phyloP scores from a whole-genome alignment of 1,140 invertebrate genomes.

The Hyposmocoma kahamanoa region DNA sequence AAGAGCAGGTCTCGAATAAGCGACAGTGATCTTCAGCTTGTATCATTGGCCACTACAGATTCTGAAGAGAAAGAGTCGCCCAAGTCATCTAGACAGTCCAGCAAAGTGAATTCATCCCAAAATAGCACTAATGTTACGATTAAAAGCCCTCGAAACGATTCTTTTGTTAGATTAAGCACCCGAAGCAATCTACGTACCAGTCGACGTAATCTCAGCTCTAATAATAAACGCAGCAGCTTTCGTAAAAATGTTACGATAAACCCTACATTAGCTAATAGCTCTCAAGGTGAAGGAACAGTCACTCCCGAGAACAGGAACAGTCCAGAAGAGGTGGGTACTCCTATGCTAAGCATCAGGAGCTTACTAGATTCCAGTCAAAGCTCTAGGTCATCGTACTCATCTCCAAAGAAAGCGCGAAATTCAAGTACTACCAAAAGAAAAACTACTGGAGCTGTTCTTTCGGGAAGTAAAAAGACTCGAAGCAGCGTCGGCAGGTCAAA shows the following conservation, averaged over 20 bases:
- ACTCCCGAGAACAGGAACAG: conserved; percentile 43
- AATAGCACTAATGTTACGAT: no score
- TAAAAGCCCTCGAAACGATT: no score
- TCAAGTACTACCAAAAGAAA: conserved; percentile 24
- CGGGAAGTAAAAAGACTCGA: conserved; percentile 15
- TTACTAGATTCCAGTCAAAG: conserved; percentile 37
- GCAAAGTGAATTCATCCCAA: conserved; percentile 33
- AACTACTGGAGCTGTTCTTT: conserved; percentile 23
- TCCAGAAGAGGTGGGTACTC: conserved; percentile 39
- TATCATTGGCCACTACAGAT: conserved; percentile 12
- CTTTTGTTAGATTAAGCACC: no score
- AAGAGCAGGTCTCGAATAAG: conserved; percentile 35
- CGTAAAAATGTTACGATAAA: no score
- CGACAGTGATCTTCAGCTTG: conserved; percentile 34
- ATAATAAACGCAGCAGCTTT: no score
- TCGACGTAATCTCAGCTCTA: no score
- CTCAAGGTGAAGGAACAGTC: conserved; percentile 15
- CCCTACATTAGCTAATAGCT: no score
- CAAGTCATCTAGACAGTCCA: neutral
- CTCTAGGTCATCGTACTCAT: conserved; percentile 15
- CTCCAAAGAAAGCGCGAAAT: conserved; percentile 4
- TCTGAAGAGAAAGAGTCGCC: neutral
- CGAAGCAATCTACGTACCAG: no score
- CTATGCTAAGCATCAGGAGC: conserved; percentile 46
- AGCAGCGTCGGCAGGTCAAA: conserved; percentile 24